Evolutionary conservation across 2,113 vertebrate genomes (phyloP), one percentile per base, ranked within the genome.

Genomic region (Cephalopholis sonnerati): DNA sequence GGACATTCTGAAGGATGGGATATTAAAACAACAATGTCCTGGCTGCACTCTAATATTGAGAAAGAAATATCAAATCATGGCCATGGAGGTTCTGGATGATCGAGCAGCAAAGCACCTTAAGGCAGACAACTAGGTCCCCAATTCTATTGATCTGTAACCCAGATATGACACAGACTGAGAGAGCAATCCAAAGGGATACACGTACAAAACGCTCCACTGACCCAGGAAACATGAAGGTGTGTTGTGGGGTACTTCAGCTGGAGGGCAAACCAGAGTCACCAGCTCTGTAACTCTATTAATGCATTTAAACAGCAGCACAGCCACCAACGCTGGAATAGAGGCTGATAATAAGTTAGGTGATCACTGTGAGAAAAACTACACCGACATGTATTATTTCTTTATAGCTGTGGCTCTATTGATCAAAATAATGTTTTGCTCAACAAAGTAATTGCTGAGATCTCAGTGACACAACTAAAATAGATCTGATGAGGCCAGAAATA

Each of bases 121-220:
- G 59, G 74, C 41, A 46, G 22, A 59, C 32, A 55, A 62, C 25
- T 44, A 11, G 36, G 59, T 54, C 73, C 32, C 29, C 9, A 62
- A 54, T 39, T 59, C 32, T 69, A 7, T 59, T 74, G 68, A 83
- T 58, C 77, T 81, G 57, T 77, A 54, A 73, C 78, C 57, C 53
- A 15, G 25, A 58, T 62, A 10, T 75, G 68, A 76, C 62, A 77
- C 39, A 70, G 39, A 57, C 4, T 29, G 39, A 59, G 18, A 55
- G 29, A 74, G 48, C 51, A 27, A 50, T 17, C 58, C 58, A 4
- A 0, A 63, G 53, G 48, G 27, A 51, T 18, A 17, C 44, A 16
- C 24, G 32, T 25, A 66, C 20, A 55, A 58, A 73, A 62, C 3
- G 39, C 78, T 79, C 71, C 70, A 73, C 79, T 82, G 75, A 82